A percentile compares a stretch with the other conserved stretches of the same genome.
phyloP scores from a whole-genome alignment of 2,113 vertebrate genomes.

The Castor canadensis region DNA sequence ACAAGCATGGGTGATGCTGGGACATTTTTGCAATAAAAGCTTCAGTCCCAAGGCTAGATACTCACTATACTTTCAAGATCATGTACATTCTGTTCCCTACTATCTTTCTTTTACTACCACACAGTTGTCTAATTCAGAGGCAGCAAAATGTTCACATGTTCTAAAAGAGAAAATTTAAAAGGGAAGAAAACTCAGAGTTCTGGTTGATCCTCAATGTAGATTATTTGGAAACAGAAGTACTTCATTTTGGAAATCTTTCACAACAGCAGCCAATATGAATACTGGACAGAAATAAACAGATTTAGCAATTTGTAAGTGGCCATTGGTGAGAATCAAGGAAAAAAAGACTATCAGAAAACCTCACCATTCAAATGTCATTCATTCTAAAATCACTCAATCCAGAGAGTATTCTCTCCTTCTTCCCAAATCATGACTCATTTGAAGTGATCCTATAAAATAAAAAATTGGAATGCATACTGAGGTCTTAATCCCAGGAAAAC shows the following conservation, averaged over 20 bases:
- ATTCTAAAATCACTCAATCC: conserved; percentile 12
- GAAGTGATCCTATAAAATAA: not conserved
- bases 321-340: not conserved
- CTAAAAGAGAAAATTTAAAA: not conserved
- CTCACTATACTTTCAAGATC: no score
- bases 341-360: not conserved
- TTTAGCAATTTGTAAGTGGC: not conserved
- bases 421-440: not conserved
- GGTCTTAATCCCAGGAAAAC: not conserved
- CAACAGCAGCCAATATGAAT: not conserved
- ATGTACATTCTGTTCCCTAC: no score
- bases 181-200: not conserved
- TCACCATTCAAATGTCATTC: not conserved
- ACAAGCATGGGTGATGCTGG: no score
- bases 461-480: not conserved
- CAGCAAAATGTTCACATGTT: not conserved
- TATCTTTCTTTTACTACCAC: not conserved
- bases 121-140: not conserved
- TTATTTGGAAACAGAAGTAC: not conserved
- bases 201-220: not conserved
- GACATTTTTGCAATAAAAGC: not conserved
- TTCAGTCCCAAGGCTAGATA: not conserved
- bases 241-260: conserved; percentile 30
- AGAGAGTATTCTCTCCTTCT: not conserved
- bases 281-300: not conserved